These are phyloP conservation scores for Leptinotarsa texana DNA, from an alignment of 1,140 invertebrate genomes.

Conservation along the genomic window DNA sequence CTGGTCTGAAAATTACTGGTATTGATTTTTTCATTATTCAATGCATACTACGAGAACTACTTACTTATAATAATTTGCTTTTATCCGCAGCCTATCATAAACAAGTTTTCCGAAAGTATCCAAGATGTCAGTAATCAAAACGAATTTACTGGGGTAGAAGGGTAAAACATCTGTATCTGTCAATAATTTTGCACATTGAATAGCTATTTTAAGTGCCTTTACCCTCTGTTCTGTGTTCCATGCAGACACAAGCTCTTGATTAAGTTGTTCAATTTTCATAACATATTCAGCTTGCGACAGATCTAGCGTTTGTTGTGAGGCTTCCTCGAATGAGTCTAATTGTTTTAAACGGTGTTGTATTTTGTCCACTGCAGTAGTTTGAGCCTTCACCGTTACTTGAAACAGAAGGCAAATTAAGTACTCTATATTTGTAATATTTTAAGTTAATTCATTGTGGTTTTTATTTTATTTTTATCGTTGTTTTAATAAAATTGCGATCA, in stretches of 20 bases:
- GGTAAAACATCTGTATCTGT: slow-evolving; percentile 85
- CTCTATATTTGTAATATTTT: neutral
- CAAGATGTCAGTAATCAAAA: slow-evolving; percentile 92
- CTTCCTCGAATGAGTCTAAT: slow-evolving; percentile 92
- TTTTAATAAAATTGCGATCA: no score
- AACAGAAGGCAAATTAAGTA: slow-evolving; percentile 41
- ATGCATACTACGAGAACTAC: neutral
- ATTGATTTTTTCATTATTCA: neutral
- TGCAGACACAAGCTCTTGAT: slow-evolving; percentile 83
- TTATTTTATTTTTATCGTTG: no score
- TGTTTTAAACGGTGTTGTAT: slow-evolving; percentile 90
- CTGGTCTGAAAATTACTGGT: slow-evolving; percentile 35
- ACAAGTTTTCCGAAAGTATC: slow-evolving; percentile 94
- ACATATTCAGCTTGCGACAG: slow-evolving; percentile 92
- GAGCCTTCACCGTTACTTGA: slow-evolving; percentile 75
- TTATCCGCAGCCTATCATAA: slow-evolving; percentile 81
- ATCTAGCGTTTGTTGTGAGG: slow-evolving; percentile 83
- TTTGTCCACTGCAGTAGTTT: slow-evolving; percentile 83
- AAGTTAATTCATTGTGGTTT: slow-evolving; percentile 22
- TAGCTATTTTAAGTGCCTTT: slow-evolving; percentile 94
- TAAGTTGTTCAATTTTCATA: slow-evolving; percentile 83
- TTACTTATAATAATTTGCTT: slow-evolving; percentile 60
- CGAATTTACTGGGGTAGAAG: slow-evolving; percentile 98
- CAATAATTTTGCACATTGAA: slow-evolving; percentile 93
- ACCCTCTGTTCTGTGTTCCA: slow-evolving; percentile 95